These are phyloP conservation scores for Lerista edwardsae DNA, from an alignment of 2,797 vertebrate genomes.

Conservation along the genomic window DNA sequence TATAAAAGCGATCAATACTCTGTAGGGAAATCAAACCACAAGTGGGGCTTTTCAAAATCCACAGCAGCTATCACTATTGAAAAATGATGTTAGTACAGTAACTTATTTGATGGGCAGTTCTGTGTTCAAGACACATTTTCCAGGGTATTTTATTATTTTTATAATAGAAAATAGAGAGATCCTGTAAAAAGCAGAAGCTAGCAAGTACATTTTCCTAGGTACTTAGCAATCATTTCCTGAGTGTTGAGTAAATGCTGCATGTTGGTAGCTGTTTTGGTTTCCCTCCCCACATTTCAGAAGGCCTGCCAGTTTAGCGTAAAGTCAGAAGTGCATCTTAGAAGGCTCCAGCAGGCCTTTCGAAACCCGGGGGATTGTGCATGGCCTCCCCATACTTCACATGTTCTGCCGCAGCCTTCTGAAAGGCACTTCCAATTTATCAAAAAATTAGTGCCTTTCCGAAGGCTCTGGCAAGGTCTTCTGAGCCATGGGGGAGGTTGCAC, in stretches of 20 bases:
- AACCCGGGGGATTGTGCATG: no score
- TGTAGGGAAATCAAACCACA: slow-evolving; percentile 17
- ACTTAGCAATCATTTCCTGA: not conserved
- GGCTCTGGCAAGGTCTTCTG: no score
- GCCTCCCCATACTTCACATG: no score
- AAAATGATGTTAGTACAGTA: not conserved
- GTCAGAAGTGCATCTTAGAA: no score
- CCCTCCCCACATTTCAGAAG: no score
- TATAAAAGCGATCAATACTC: slow-evolving; percentile 23
- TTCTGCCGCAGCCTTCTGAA: no score
- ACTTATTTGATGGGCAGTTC: not conserved
- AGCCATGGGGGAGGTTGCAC: no score
- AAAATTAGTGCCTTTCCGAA: no score
- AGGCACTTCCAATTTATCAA: no score
- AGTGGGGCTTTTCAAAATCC: slow-evolving; percentile 12
- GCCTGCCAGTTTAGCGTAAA: no score
- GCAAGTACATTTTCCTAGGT: not conserved
- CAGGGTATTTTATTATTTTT: not conserved
- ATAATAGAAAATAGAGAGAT: not conserved
- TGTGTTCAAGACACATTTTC: slow-evolving; percentile 7
- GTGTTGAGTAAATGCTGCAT: not conserved
- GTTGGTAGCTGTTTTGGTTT: not conserved
- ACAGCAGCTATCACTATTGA: not conserved
- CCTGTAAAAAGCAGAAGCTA: not conserved
- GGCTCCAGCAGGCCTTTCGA: no score